Conservation (phyloP, 2,113 vertebrate species). For the Megaptera novaeangliae region DNA sequence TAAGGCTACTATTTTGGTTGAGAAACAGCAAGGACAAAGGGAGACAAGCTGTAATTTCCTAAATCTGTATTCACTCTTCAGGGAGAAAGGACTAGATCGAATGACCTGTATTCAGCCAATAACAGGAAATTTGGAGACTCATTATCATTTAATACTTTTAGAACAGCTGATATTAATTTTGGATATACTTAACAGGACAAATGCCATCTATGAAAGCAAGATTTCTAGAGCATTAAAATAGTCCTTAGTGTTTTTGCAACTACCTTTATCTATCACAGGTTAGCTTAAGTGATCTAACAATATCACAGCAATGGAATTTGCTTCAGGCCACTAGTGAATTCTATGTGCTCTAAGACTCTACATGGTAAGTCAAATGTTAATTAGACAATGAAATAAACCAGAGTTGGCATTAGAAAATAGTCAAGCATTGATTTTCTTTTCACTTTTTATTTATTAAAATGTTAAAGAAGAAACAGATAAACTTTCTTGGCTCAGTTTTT, state of each 20-base stretch:
- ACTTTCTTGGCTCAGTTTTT: constrained; percentile 60
- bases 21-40: neutral
- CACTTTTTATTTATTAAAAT: constrained; percentile 67
- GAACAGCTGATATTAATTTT: neutral
- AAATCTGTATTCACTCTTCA: neutral
- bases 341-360: neutral
- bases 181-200: neutral
- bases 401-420: constrained; percentile 63
- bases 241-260: neutral
- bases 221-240: neutral
- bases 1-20: neutral
- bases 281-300: constrained; percentile 2
- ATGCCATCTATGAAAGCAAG: neutral
- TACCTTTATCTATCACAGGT: neutral
- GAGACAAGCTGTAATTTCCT: neutral
- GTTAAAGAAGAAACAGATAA: constrained; percentile 40
- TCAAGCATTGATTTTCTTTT: constrained; percentile 61
- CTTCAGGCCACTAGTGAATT: constrained; percentile 7
- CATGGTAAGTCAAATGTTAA: constrained; percentile 61
- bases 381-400: constrained; percentile 65
- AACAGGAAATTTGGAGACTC: neutral
- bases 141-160: neutral
- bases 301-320: neutral
- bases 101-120: neutral
- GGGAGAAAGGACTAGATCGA: neutral